Evolutionary conservation across 1,140 invertebrate species (phyloP).

Genomic region (Trachymyrmex cornetzi): DNA sequence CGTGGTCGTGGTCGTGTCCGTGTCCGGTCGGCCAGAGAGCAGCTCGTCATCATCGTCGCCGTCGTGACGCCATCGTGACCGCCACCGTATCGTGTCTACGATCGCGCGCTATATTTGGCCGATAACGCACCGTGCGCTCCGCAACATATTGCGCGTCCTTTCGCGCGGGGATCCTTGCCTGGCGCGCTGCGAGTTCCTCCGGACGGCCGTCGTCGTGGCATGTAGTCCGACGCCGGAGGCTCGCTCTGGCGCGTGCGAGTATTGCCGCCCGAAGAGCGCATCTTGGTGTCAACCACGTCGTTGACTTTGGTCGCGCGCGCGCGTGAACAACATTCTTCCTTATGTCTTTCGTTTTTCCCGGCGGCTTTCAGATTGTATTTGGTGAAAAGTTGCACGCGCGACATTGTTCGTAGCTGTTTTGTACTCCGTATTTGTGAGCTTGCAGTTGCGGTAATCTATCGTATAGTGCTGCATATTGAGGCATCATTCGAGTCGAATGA

Average conservation of each 20-base stretch:
- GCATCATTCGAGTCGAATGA: background rate
- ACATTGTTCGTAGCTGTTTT: no score
- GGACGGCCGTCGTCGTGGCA: slow-evolving; percentile 55
- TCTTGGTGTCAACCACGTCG: background rate
- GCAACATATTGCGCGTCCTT: slow-evolving; percentile 85
- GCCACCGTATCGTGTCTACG: slow-evolving; percentile 29
- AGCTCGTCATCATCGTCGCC: background rate
- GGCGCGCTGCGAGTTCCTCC: slow-evolving; percentile 71
- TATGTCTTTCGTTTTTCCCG: background rate
- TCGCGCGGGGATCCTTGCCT: slow-evolving; percentile 77
- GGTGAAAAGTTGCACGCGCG: background rate
- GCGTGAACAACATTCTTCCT: background rate
- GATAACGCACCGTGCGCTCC: slow-evolving; percentile 74
- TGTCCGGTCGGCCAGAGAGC: background rate
- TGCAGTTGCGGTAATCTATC: background rate
- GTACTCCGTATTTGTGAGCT: no score
- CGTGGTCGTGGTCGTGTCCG: background rate
- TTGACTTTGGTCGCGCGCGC: background rate
- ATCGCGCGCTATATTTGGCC: slow-evolving; percentile 85
- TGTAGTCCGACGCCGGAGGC: slow-evolving; percentile 12
- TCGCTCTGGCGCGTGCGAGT: background rate
- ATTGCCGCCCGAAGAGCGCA: background rate
- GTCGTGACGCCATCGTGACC: background rate
- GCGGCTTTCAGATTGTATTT: no score
- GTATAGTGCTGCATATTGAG: background rate